Conservation (phyloP, 2,797 vertebrate species). For the Holocentrus rufus region DNA sequence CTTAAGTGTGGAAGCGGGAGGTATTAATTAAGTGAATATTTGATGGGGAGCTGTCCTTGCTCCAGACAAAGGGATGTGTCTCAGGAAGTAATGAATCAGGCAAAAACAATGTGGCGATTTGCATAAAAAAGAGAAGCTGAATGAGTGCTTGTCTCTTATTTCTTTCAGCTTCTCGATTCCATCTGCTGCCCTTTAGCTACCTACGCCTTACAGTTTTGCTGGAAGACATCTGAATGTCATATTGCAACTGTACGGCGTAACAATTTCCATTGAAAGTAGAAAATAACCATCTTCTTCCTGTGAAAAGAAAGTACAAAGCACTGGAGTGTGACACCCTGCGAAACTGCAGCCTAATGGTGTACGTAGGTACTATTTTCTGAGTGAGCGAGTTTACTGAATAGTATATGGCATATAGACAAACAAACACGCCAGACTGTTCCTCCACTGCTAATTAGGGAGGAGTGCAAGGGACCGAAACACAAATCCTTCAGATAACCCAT, state of each 20-base stretch:
- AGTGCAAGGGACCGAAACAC: background rate
- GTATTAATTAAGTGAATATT: background rate
- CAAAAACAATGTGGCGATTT: constrained; percentile 2
- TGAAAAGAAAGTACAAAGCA: constrained; percentile 31
- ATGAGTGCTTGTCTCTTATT: background rate
- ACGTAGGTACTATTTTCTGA: background rate
- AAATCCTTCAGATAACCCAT: constrained; percentile 25
- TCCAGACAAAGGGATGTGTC: background rate
- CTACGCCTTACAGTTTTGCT: background rate
- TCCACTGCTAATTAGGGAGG: constrained; percentile 29
- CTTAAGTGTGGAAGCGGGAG: no score
- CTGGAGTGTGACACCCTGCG: constrained; percentile 2
- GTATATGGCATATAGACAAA: constrained; percentile 25
- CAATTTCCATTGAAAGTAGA: constrained; percentile 6
- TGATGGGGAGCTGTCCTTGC: background rate
- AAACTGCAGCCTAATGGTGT: background rate
- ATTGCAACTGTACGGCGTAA: background rate
- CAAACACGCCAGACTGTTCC: constrained; percentile 26
- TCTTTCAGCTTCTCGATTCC: background rate
- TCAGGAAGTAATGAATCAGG: background rate
- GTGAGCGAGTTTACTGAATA: constrained; percentile 5
- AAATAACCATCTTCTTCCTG: background rate
- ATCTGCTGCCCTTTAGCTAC: background rate
- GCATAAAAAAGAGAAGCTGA: background rate
- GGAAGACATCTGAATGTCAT: constrained; percentile 18